Conservation (phyloP, 53 echinoderm and acorn worm species). For the Echinometra lucunter region DNA sequence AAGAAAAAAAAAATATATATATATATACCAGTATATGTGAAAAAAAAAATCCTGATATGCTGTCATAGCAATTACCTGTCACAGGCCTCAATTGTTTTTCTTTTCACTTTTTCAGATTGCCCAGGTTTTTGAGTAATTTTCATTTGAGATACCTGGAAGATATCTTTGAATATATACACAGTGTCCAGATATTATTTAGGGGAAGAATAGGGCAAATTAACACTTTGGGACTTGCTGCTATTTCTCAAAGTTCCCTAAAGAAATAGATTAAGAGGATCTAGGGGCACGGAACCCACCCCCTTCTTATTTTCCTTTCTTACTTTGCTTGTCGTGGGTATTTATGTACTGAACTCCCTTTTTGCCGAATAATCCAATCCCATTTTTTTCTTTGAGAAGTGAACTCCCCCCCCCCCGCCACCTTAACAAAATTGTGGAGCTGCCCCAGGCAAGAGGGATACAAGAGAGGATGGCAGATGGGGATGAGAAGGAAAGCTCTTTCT, state of each 20-base stretch:
- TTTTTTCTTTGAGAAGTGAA: too few relatives aligned
- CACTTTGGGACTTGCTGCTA: not conserved
- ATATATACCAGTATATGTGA: not conserved
- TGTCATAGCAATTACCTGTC: not conserved
- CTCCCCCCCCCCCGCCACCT: too few relatives aligned
- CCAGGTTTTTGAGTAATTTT: not conserved
- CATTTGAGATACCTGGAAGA: conserved; percentile 14
- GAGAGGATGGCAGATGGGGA: not conserved
- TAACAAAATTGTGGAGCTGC: too few relatives aligned
- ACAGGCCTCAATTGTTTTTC: not conserved
- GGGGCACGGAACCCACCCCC: too few relatives aligned
- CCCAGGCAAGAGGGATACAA: too few relatives aligned
- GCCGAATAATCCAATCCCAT: too few relatives aligned
- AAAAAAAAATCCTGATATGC: not conserved
- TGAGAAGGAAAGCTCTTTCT: not conserved
- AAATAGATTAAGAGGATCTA: not conserved
- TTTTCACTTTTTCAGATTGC: not conserved
- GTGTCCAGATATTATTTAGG: not conserved
- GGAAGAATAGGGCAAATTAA: not conserved
- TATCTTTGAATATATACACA: not conserved
- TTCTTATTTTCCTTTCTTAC: too few relatives aligned
- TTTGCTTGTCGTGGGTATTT: too few relatives aligned
- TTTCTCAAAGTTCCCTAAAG: not conserved
- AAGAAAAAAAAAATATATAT: not conserved
- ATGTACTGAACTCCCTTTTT: too few relatives aligned